Conservation (phyloP, 1,140 invertebrate genomes). For the Holcopasites calliopsidis region DNA sequence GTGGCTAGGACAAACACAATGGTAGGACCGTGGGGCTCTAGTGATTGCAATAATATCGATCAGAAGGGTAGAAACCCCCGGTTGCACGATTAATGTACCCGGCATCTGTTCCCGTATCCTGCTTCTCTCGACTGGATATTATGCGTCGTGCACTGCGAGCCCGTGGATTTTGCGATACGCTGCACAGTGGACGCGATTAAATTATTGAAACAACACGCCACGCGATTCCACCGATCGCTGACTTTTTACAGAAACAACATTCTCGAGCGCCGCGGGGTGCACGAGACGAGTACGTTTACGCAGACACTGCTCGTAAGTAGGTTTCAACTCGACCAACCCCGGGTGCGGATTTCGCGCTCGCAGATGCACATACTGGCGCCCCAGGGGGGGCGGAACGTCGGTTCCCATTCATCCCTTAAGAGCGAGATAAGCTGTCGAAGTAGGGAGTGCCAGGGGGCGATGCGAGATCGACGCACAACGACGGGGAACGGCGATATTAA, state of each 20-base stretch:
- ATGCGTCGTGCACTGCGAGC: slow-evolving; percentile 2
- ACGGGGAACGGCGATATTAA: slow-evolving; percentile 70
- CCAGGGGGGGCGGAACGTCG: slow-evolving; percentile 4
- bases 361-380: slow-evolving; percentile 23
- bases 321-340: no score
- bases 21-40: slow-evolving; percentile 23
- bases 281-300: no score
- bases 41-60: slow-evolving; percentile 65
- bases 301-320: no score
- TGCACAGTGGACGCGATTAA: background rate
- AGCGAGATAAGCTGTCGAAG: slow-evolving; percentile 39
- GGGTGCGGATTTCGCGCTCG: slow-evolving; percentile 14
- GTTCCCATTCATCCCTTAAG: slow-evolving; percentile 8
- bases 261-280: no score
- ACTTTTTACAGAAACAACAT: no score
- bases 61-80: slow-evolving; percentile 47
- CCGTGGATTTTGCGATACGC: background rate
- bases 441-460: slow-evolving; percentile 4
- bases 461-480: slow-evolving; percentile 63
- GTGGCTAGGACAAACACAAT: slow-evolving; percentile 8
- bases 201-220: background rate
- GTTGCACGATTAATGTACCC: slow-evolving; percentile 67
- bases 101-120: slow-evolving; percentile 68
- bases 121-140: slow-evolving; percentile 9
- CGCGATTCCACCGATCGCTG: no score